Percentiles rank a stretch among this genome's conserved stretches.
Conservation (phyloP, 2,113 vertebrate genomes). For the Erpornis zantholeuca region DNA sequence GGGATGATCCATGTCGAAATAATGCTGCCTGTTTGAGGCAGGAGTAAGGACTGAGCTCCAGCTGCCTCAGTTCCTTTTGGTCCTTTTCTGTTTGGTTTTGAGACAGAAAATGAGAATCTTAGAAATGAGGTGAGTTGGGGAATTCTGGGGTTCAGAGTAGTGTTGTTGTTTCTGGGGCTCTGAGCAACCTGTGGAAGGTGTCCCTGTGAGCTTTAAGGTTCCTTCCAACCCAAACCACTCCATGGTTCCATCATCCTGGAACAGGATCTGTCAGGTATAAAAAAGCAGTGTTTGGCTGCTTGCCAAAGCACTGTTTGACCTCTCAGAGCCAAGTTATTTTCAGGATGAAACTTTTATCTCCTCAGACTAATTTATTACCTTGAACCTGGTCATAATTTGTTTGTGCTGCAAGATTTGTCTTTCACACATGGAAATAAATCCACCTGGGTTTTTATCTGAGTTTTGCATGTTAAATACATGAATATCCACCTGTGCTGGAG, state of each 20-base stretch:
- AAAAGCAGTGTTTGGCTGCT: too few species aligned
- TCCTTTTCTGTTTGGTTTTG: neutral
- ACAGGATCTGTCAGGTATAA: neutral
- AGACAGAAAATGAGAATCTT: neutral
- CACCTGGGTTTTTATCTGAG: neutral
- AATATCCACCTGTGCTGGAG: neutral
- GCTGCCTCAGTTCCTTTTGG: neutral
- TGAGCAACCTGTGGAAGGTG: neutral
- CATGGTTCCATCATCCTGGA: neutral
- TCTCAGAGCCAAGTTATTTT: neutral
- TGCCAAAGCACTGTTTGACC: neutral
- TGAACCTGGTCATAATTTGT: neutral
- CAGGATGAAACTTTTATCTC: neutral
- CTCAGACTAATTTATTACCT: neutral
- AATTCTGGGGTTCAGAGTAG: neutral
- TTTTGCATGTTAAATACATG: neutral
- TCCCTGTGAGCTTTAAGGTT: neutral
- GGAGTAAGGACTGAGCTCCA: neutral
- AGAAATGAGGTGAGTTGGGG: neutral
- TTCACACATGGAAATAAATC: neutral
- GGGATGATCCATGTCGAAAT: neutral
- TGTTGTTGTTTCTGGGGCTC: neutral
- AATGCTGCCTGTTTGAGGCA: neutral
- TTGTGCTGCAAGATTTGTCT: neutral
- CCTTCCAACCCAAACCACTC: neutral